Conservation (phyloP, 2,888 invertebrate genomes). For the Noctua comes region DNA sequence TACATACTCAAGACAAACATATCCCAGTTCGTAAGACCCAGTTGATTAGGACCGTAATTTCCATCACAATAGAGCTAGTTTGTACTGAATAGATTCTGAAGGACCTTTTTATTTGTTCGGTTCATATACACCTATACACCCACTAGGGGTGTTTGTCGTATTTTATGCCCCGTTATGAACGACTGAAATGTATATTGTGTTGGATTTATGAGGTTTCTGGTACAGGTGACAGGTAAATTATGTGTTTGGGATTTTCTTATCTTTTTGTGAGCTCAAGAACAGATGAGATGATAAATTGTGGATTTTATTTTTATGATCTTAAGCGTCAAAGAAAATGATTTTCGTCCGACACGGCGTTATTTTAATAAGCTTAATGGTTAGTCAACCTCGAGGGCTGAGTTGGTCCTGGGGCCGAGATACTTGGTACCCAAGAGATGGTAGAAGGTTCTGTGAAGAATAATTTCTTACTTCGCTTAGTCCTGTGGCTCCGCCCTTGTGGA, state of each 20-base stretch:
- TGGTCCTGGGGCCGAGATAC: neutral
- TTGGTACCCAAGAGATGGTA: neutral
- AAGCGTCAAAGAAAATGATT: neutral
- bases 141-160: conserved; percentile 23
- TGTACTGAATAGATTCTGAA: conserved; percentile 48
- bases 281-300: conserved; percentile 27
- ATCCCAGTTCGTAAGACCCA: conserved; percentile 33
- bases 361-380: neutral
- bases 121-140: conserved; percentile 14
- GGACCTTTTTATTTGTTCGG: conserved; percentile 56
- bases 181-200: conserved; percentile 45
- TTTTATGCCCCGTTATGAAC: conserved; percentile 39
- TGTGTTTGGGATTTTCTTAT: conserved; percentile 12
- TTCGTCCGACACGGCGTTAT: neutral
- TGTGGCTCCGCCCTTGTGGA: neutral
- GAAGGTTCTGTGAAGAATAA: neutral
- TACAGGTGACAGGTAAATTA: conserved; percentile 42
- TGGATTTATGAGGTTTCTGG: conserved; percentile 43
- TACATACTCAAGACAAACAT: conserved; percentile 46
- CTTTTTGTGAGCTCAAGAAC: conserved; percentile 24
- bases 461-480: neutral
- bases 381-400: neutral
- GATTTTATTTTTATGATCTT: neutral
- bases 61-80: conserved; percentile 71
- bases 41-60: conserved; percentile 62